A percentile compares a stretch with the other conserved stretches of the same genome.
These are phyloP conservation scores for Tipula lateralis DNA, from an alignment of 2,888 invertebrate species.

Conservation along the genomic window DNA sequence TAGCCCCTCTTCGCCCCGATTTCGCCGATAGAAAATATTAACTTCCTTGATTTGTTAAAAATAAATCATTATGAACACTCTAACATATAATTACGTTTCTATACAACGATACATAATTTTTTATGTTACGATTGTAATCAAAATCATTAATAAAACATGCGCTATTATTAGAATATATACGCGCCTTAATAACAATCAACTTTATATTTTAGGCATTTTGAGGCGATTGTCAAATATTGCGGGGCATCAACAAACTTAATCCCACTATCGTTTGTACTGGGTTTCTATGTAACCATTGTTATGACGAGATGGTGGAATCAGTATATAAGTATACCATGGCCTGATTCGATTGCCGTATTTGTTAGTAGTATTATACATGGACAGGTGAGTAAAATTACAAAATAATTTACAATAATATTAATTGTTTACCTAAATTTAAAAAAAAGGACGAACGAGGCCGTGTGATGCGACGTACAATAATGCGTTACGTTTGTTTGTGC, in stretches of 20 bases:
- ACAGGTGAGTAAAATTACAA: conserved; percentile 53
- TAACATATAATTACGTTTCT: background rate
- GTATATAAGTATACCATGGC: conserved; percentile 78
- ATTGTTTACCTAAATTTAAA: background rate
- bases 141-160: background rate
- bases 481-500: conserved; percentile 78
- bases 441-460: conserved; percentile 72
- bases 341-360: conserved; percentile 81
- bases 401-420: background rate
- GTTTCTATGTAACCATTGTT: conserved; percentile 89
- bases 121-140: background rate
- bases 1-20: too few relatives aligned
- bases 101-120: background rate
- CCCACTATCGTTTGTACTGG: conserved; percentile 87
- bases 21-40: too few relatives aligned
- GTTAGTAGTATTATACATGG: conserved; percentile 79
- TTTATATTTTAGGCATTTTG: conserved; percentile 62
- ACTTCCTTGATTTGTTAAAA: background rate
- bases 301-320: conserved; percentile 92
- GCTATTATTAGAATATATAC: background rate
- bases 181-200: conserved; percentile 30
- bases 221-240: conserved; percentile 78
- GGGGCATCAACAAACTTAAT: conserved; percentile 81
- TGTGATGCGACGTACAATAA: conserved; percentile 75
- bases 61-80: background rate